Percentiles rank a stretch among this genome's conserved stretches.
These are phyloP conservation scores for Pterostichus niger DNA, from an alignment of 2,888 invertebrate species.

Conservation along the genomic window DNA sequence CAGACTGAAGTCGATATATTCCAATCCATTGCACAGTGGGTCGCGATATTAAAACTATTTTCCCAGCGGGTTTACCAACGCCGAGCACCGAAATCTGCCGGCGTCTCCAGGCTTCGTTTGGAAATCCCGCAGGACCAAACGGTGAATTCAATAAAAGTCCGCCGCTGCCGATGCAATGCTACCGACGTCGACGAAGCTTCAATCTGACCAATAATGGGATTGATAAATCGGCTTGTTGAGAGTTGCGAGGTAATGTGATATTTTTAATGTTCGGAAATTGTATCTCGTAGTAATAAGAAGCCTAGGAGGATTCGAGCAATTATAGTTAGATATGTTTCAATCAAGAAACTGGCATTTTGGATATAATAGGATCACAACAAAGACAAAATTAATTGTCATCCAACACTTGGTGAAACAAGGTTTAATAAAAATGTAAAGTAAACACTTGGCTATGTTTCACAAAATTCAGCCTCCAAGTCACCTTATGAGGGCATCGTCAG, in stretches of 20 bases:
- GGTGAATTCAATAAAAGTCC: slow-evolving; percentile 28
- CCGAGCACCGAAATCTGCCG: not conserved
- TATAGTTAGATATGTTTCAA: no score
- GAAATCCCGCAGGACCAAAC: slow-evolving; percentile 16
- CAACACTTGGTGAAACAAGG: no score
- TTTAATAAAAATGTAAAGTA: no score
- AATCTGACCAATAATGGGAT: slow-evolving; percentile 35
- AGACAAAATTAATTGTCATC: no score
- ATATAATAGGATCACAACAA: no score
- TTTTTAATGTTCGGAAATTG: slow-evolving; percentile 4
- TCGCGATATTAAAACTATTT: slow-evolving; percentile 30
- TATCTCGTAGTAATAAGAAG: no score
- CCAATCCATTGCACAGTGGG: slow-evolving; percentile 14
- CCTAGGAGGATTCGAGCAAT: not conserved
- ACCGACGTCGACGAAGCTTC: slow-evolving; percentile 5
- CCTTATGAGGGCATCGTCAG: no score
- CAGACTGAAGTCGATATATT: not conserved
- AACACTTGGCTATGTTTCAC: no score
- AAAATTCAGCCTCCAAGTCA: no score
- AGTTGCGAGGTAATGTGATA: not conserved
- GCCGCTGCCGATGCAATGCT: not conserved
- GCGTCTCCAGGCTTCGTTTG: not conserved
- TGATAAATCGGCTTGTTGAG: slow-evolving; percentile 15
- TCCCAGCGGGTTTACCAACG: slow-evolving; percentile 4
- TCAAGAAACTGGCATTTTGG: no score